Percentiles rank a stretch among this genome's conserved stretches.
phyloP scores from a whole-genome alignment of 2,888 invertebrate species.

The Vandiemenella viatica region DNA sequence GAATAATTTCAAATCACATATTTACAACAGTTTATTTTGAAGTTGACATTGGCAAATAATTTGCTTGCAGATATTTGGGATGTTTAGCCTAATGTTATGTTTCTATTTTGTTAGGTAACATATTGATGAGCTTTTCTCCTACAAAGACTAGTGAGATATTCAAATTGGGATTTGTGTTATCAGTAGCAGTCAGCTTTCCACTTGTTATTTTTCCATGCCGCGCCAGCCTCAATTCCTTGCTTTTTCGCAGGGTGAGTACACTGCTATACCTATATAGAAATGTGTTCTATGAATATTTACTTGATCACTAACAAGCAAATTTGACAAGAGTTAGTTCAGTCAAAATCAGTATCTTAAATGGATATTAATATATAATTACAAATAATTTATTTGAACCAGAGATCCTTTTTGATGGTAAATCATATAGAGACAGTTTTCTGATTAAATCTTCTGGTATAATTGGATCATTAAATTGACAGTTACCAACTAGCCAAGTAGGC shows the following conservation, averaged over 20 bases:
- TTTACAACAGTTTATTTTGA: neutral
- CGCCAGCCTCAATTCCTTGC: constrained; percentile 79
- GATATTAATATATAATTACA: too few species aligned
- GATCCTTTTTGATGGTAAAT: too few species aligned
- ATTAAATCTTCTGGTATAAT: too few species aligned
- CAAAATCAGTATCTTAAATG: too few species aligned
- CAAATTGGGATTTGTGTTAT: constrained; percentile 87
- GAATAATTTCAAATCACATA: neutral
- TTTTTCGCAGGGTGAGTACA: constrained; percentile 59
- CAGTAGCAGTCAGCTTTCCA: constrained; percentile 92
- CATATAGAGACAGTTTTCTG: too few species aligned
- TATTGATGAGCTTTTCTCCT: constrained; percentile 71
- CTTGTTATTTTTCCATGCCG: constrained; percentile 92
- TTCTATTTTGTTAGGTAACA: constrained; percentile 51
- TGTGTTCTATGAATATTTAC: neutral
- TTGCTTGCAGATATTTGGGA: too few species aligned
- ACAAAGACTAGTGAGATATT: constrained; percentile 74
- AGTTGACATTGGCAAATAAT: neutral
- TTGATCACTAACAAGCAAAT: neutral
- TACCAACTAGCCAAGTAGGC: too few species aligned
- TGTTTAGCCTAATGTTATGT: too few species aligned
- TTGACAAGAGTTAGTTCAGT: neutral
- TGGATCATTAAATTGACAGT: too few species aligned
- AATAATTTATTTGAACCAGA: too few species aligned
- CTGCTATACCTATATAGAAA: neutral